Base-by-base conservation (phyloP, 2,888 invertebrate genomes). In the Lasius platythorax region DNA sequence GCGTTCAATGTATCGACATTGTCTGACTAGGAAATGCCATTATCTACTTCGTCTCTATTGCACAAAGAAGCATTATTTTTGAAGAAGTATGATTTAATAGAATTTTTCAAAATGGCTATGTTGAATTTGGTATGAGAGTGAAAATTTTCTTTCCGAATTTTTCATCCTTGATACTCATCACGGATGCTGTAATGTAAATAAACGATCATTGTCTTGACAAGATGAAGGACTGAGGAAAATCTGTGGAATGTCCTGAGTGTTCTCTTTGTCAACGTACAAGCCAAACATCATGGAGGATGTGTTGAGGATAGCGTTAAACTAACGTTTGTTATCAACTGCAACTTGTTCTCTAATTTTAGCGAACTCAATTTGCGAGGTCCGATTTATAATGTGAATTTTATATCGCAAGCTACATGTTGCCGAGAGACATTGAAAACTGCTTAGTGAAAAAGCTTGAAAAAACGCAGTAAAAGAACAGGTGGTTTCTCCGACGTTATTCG, bases 401-500 rank as follows among this genome's bases (percentile, higher is more conserved):
- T 50, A 37, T 40, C 37, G 28, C 30, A 37, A 23, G 33, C 1
- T 9, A 1, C 11, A 11, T n/a, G 30, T 33, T 2, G 23, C 18
- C 43, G 18, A 37, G 37, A 61, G 11, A 72, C 28, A 8, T 18
- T 18, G 23, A 4, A 46, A 33, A 73, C 37, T 6, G 4, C 18
- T 72, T 46, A 18, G 23, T 43, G 9, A 23, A 11, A 15, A 50
- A 67, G 30, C 6, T 67, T 8, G 12, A 9, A 37, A 67, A 53
- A 58, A 67, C 30, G 28, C 3, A 58, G 61, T 56, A 15, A 83
- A 58, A 82, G 53, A 89, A 90, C 90, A 90, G 90, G 90, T 90
- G 90, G 89, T 90, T 90, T 83, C 72, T 73, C 33, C 78, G 66
- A 82, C 81, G n/a, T 76, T 78, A 81, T 84, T 83, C 85, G 79